Evolutionary conservation across 1,140 invertebrate species (phyloP).

Genomic region (Brachionus manjavacas): DNA sequence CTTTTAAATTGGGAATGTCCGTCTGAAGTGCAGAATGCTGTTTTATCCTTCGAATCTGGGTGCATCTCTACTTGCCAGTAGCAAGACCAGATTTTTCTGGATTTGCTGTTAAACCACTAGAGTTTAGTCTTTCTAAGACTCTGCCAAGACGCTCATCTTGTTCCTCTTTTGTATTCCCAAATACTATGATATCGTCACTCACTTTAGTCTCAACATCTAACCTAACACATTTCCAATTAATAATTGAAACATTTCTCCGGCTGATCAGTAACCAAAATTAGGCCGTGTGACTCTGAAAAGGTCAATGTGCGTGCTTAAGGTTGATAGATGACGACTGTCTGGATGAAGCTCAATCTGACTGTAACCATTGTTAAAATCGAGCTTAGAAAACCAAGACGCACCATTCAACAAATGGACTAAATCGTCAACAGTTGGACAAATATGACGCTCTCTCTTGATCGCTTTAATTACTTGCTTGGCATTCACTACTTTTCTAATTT

Average conservation of each 20-base stretch:
- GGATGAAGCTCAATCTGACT: neutral
- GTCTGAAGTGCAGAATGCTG: too few species aligned
- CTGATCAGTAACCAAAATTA: neutral
- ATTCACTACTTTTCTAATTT: slow-evolving; percentile 22
- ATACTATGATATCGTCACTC: neutral
- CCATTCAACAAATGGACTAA: neutral
- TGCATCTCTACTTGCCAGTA: too few species aligned
- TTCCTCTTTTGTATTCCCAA: neutral
- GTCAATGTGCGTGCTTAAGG: neutral
- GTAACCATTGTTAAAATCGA: neutral
- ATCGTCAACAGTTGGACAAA: neutral
- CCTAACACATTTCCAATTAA: neutral
- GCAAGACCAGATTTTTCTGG: neutral
- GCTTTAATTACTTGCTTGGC: neutral
- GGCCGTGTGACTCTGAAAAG: neutral
- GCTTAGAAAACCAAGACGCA: neutral
- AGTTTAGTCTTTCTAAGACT: neutral
- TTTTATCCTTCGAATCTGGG: too few species aligned
- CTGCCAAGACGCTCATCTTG: neutral
- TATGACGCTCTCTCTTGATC: neutral
- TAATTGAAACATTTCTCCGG: neutral
- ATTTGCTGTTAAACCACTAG: neutral
- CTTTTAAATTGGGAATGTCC: too few species aligned
- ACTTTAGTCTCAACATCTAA: neutral
- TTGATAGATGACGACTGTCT: neutral